Evolutionary conservation across 2,888 invertebrate species (phyloP).

Genomic region (Lamellibrachia columna): DNA sequence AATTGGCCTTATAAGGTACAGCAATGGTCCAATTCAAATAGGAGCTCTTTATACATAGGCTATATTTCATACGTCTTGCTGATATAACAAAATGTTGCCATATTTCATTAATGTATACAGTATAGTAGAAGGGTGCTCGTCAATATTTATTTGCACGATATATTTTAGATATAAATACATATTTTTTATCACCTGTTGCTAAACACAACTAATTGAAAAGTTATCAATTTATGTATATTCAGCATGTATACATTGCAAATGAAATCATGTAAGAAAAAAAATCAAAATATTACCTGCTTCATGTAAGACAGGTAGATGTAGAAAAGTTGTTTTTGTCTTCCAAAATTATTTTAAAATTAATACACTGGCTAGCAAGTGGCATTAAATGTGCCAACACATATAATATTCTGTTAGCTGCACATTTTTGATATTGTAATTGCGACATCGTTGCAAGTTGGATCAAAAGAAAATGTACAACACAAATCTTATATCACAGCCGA

Average conservation of each 20-base stretch:
- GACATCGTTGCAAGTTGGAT: neutral
- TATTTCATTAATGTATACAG: neutral
- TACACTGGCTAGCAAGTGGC: neutral
- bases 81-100: neutral
- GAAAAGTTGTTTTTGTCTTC: neutral
- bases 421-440: neutral
- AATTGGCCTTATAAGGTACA: neutral
- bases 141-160: neutral
- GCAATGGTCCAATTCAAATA: neutral
- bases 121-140: neutral
- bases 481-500: neutral
- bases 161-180: neutral
- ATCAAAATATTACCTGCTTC: neutral
- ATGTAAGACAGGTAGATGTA: neutral
- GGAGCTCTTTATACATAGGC: neutral
- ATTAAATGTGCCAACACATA: neutral
- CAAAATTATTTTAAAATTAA: neutral
- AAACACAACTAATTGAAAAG: neutral
- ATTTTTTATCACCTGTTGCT: neutral
- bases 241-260: neutral
- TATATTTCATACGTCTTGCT: neutral
- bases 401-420: neutral
- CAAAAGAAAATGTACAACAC: neutral
- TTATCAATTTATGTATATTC: neutral
- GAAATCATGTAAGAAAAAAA: conserved; percentile 1